These are phyloP conservation scores for Rhinoderma darwinii DNA, from an alignment of 2,113 vertebrate genomes.

Conservation along the genomic window DNA sequence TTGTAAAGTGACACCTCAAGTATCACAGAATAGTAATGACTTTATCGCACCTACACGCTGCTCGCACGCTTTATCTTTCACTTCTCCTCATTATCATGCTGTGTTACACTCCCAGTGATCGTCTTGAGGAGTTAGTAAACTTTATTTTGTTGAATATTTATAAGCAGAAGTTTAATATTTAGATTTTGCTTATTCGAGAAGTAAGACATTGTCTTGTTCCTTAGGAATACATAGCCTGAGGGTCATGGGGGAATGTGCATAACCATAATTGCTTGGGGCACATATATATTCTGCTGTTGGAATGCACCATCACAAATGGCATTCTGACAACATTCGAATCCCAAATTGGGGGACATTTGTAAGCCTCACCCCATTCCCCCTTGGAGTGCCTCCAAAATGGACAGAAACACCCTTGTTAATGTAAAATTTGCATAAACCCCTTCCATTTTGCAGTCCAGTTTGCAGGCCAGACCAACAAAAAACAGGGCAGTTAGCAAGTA, in stretches of 20 bases:
- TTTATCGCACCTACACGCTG: slow-evolving; percentile 1
- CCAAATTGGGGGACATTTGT: too few species aligned
- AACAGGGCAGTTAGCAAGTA: too few species aligned
- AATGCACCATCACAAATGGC: too few species aligned
- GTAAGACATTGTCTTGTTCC: background rate
- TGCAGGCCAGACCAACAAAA: too few species aligned
- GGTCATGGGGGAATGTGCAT: background rate
- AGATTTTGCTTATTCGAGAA: background rate
- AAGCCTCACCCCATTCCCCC: too few species aligned
- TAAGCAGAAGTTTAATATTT: slow-evolving; percentile 11
- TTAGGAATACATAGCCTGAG: background rate
- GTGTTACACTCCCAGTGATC: slow-evolving; percentile 8
- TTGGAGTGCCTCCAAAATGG: too few species aligned
- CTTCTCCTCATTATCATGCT: slow-evolving; percentile 37
- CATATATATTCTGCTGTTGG: too few species aligned
- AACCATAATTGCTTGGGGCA: background rate
- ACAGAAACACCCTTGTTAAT: too few species aligned
- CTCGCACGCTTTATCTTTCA: background rate
- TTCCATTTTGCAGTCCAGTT: too few species aligned
- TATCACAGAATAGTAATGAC: slow-evolving; percentile 37
- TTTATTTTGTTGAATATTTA: slow-evolving; percentile 18
- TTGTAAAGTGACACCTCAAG: slow-evolving; percentile 21
- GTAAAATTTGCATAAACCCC: too few species aligned
- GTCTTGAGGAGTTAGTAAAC: slow-evolving; percentile 10
- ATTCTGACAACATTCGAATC: too few species aligned